Base-by-base conservation (phyloP, 2,888 invertebrate species). In the Lepeophtheirus nordmannii region DNA sequence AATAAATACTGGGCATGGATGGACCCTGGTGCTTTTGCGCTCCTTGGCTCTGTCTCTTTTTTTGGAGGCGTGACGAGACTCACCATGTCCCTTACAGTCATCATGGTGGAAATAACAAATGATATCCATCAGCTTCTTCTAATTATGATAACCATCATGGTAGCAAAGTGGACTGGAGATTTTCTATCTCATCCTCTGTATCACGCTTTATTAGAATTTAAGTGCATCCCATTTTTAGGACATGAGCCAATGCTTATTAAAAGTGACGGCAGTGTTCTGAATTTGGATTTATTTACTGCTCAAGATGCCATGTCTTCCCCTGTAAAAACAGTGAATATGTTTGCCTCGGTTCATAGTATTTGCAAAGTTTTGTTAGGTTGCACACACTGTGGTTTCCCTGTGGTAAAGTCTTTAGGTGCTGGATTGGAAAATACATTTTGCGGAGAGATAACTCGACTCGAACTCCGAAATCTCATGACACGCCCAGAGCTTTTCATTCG, bases 81-180 rank as follows among this genome's bases (percentile, higher is more conserved):
- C 3, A 77, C 77, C n/a, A 70, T 71, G 23, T 70, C 71, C 9
- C 68, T 70, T 1, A 70, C 70, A 10, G 70, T 71, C 12, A 71
- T 71, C 69, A 68, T 71, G 70, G 73, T 77, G 10, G 78, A 78
- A 71, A 71, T 78, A 68, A 77, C 78, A 22, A 78, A 77, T 72
- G 78, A 78, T 71, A 74, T 78, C n/a, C 76, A 76, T 69, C 75
- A 76, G 69, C 72, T 77, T 53, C 70, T 78, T 41, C 75, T 77
- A 14, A 76, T 78, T 39, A 78, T 78, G 78, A 74, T 76, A 53
- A 73, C 75, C 10, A 76, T 78, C 22, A 76, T 78, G 77, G 73
- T 77, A 17, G 73, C 77, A 30, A 77, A 77, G 70, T 77, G 76
- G 75, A 74, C 76, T 23, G 78, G 77, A 3, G 77, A 77, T 69